A percentile compares a stretch with the other conserved stretches of the same genome.
phyloP scores from a whole-genome alignment of 2,888 invertebrate genomes.

The Frankliniella intonsa region DNA sequence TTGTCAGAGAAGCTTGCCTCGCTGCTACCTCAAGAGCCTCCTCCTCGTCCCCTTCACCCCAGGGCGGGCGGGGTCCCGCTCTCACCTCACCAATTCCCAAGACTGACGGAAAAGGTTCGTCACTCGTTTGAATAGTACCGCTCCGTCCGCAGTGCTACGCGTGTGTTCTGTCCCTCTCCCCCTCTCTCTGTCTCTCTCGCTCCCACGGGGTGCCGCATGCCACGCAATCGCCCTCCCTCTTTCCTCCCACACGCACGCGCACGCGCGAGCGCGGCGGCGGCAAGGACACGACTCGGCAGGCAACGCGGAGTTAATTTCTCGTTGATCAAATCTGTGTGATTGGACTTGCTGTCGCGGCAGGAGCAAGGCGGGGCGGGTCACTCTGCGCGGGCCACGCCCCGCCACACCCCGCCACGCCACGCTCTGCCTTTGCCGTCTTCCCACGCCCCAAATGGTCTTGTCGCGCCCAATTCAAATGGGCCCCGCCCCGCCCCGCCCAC shows the following conservation, averaged over 20 bases:
- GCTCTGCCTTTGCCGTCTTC: not conserved
- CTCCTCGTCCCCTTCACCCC: not conserved
- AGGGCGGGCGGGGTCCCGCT: not conserved
- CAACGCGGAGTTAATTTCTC: no score
- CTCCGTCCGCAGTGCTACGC: not conserved
- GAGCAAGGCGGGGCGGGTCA: not conserved
- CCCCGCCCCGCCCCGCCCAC: not conserved
- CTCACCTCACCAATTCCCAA: no score
- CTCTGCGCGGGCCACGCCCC: not conserved
- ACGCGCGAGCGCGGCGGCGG: not conserved
- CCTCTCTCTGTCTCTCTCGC: not conserved
- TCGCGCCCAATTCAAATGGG: not conserved
- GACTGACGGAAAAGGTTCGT: no score
- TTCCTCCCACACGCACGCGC: not conserved
- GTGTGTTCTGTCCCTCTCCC: not conserved
- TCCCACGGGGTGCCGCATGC: not conserved
- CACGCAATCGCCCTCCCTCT: not conserved
- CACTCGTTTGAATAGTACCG: not conserved
- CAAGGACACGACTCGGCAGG: not conserved
- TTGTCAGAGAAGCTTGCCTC: not conserved
- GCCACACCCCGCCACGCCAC: not conserved
- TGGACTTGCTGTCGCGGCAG: not conserved
- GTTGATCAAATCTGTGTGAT: no score
- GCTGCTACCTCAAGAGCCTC: not conserved
- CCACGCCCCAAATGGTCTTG: not conserved